A percentile compares a stretch with the other conserved stretches of the same genome.
These are phyloP conservation scores for Pycnomerus fuliginosus DNA, from an alignment of 2,888 invertebrate genomes.

Conservation along the genomic window DNA sequence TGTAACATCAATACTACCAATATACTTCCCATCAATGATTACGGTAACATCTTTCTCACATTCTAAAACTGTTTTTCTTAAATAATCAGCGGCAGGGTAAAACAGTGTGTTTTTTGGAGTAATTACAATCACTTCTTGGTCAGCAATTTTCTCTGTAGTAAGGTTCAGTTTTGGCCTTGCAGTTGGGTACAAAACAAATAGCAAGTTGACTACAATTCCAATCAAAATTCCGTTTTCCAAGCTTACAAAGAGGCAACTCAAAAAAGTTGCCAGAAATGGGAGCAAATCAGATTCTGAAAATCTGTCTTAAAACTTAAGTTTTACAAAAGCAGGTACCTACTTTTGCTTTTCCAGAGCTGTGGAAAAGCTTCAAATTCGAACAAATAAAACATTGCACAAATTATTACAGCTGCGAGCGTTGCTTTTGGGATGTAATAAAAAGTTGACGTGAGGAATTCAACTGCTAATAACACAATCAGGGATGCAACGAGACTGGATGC, in stretches of 20 bases:
- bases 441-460: slow-evolving; percentile 75
- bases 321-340: slow-evolving; percentile 54
- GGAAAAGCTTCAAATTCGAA: slow-evolving; percentile 69
- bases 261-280: slow-evolving; percentile 59
- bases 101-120: slow-evolving; percentile 70
- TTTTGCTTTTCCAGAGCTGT: slow-evolving; percentile 77
- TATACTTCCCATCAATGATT: slow-evolving; percentile 57
- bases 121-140: slow-evolving; percentile 51
- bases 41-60: slow-evolving; percentile 35
- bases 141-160: slow-evolving; percentile 57
- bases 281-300: slow-evolving; percentile 60
- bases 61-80: slow-evolving; percentile 56
- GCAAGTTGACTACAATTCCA: slow-evolving; percentile 77
- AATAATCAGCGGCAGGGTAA: slow-evolving; percentile 80
- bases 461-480: slow-evolving; percentile 72
- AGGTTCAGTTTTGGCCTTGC: slow-evolving; percentile 77
- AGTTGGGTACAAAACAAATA: slow-evolving; percentile 84
- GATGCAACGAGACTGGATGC: slow-evolving; percentile 75
- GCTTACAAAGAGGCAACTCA: slow-evolving; percentile 72
- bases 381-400: slow-evolving; percentile 85
- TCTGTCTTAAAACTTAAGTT: neutral
- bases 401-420: slow-evolving; percentile 83
- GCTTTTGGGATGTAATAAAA: slow-evolving; percentile 87
- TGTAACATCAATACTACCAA: slow-evolving; percentile 62
- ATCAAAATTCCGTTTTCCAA: slow-evolving; percentile 84